phyloP scores from a whole-genome alignment of 2,888 invertebrate species.

The Portevinia maculata region DNA sequence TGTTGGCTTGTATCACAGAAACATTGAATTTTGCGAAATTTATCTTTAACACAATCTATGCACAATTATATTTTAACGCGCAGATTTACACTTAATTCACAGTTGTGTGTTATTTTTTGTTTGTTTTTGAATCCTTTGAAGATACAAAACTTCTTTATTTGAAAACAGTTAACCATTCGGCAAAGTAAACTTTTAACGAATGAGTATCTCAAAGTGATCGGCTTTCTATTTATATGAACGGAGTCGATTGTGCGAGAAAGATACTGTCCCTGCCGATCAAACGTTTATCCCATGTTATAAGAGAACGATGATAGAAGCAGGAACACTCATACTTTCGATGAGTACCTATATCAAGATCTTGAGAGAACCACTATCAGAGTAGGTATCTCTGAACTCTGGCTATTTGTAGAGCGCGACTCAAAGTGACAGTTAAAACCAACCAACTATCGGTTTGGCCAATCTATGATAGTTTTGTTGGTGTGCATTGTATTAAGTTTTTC shows the following conservation, averaged over 20 bases:
- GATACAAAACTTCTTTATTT: slow-evolving; percentile 6
- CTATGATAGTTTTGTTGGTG: slow-evolving; percentile 12
- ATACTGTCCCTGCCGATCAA: slow-evolving; percentile 44
- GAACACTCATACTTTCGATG: background rate
- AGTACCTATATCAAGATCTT: background rate
- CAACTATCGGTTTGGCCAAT: slow-evolving; percentile 49
- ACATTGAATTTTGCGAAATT: slow-evolving; percentile 8
- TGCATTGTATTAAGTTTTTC: background rate
- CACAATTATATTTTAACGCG: background rate
- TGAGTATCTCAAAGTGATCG: slow-evolving; percentile 61
- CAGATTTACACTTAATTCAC: slow-evolving; percentile 17
- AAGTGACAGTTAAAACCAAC: slow-evolving; percentile 36
- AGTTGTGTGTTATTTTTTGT: too few species aligned
- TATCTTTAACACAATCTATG: slow-evolving; percentile 5
- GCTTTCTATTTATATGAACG: slow-evolving; percentile 69
- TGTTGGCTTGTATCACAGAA: slow-evolving; percentile 31
- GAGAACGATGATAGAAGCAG: slow-evolving; percentile 11
- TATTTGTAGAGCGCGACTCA: slow-evolving; percentile 23
- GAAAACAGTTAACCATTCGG: slow-evolving; percentile 75
- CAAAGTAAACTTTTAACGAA: slow-evolving; percentile 78
- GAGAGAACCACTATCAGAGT: background rate
- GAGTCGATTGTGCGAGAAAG: slow-evolving; percentile 53
- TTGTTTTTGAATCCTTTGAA: slow-evolving; percentile 1
- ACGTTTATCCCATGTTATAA: slow-evolving; percentile 37
- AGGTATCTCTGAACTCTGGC: background rate